Conservation (phyloP, 2,797 vertebrate genomes). For the Emydoidea blandingii region DNA sequence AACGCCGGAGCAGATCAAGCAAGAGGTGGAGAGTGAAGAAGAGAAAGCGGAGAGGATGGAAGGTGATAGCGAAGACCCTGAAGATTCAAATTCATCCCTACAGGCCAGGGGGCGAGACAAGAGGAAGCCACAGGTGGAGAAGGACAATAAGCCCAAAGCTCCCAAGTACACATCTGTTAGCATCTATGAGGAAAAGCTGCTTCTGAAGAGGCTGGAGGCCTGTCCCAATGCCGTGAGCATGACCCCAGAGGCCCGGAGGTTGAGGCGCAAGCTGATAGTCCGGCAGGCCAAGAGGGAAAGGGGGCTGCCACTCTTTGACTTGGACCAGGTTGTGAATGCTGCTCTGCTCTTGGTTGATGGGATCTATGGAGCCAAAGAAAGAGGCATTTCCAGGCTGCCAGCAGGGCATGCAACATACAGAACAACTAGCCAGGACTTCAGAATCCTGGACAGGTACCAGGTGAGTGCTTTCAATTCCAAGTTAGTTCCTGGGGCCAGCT, state of each 20-base stretch:
- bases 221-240: constrained; percentile 91
- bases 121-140: constrained; percentile 78
- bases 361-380: constrained; percentile 87
- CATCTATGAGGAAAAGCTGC: constrained; percentile 92
- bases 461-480: constrained; percentile 73
- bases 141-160: constrained; percentile 72
- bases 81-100: constrained; percentile 65
- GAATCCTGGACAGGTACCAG: constrained; percentile 96
- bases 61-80: constrained; percentile 82
- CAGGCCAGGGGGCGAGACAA: constrained; percentile 80
- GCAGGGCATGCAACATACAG: constrained; percentile 80
- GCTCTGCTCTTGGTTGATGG: constrained; percentile 91
- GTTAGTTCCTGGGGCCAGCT: neutral
- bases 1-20: constrained; percentile 88
- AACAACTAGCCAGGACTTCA: constrained; percentile 90
- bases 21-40: constrained; percentile 93
- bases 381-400: constrained; percentile 69
- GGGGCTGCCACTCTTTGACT: constrained; percentile 92
- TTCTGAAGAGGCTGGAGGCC: constrained; percentile 90
- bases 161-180: constrained; percentile 83
- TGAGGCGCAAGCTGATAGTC: constrained; percentile 91
- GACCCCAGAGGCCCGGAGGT: constrained; percentile 90
- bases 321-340: constrained; percentile 90
- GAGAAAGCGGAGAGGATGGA: constrained; percentile 84
- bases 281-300: constrained; percentile 92